These are phyloP conservation scores for Brachyopa scutellaris DNA, from an alignment of 2,888 invertebrate species.

Conservation along the genomic window DNA sequence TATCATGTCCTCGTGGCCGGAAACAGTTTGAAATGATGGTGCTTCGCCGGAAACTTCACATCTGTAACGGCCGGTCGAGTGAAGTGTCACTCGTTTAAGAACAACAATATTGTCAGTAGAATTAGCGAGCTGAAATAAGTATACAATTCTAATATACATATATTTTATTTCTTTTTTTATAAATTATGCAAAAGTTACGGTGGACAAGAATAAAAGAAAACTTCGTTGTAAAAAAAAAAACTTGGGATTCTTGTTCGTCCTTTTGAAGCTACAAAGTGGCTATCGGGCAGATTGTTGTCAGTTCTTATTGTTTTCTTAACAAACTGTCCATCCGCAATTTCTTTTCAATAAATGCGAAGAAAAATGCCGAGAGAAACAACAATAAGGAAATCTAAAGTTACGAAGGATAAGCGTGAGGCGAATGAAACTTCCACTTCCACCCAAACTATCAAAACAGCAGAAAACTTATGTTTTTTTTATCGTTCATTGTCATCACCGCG, in stretches of 20 bases:
- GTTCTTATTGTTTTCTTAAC: slow-evolving; percentile 40
- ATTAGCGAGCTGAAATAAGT: slow-evolving; percentile 84
- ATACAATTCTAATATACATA: too few species aligned
- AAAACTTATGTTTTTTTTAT: slow-evolving; percentile 59
- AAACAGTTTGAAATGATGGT: slow-evolving; percentile 89
- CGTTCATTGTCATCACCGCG: slow-evolving; percentile 35
- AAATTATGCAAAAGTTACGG: slow-evolving; percentile 45
- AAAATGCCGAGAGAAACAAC: not conserved
- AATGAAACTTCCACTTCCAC: slow-evolving; percentile 26
- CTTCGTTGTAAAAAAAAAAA: slow-evolving; percentile 7
- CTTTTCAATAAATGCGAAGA: slow-evolving; percentile 64
- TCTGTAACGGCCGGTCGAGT: slow-evolving; percentile 88
- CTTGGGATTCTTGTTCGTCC: slow-evolving; percentile 1
- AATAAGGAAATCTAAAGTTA: slow-evolving; percentile 5
- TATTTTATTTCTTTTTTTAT: slow-evolving; percentile 23
- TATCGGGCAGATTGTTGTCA: slow-evolving; percentile 32
- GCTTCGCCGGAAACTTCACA: slow-evolving; percentile 91
- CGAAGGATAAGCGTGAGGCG: slow-evolving; percentile 1
- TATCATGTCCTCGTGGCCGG: slow-evolving; percentile 88
- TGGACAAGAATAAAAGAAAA: slow-evolving; percentile 1
- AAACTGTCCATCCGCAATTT: slow-evolving; percentile 55
- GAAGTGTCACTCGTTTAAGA: slow-evolving; percentile 86
- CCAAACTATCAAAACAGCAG: slow-evolving; percentile 36
- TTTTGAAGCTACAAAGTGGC: slow-evolving; percentile 33
- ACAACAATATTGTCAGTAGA: slow-evolving; percentile 86